Evolutionary conservation across 2,888 invertebrate species (phyloP).

Genomic region (Trilocha varians): DNA sequence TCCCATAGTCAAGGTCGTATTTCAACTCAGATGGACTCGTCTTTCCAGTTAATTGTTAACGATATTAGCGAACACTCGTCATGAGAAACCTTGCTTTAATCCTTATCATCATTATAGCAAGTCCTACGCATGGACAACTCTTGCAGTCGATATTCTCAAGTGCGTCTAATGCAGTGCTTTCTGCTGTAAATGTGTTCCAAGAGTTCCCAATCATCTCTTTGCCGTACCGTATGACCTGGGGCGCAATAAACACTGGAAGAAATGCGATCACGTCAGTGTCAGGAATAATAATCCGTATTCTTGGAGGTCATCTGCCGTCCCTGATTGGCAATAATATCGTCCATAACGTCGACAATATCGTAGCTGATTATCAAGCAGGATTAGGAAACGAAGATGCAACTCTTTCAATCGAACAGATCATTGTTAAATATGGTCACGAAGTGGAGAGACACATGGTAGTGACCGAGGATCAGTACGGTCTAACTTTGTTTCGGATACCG

Average conservation of each 20-base stretch:
- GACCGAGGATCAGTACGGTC: conserved; percentile 42
- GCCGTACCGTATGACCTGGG: not conserved
- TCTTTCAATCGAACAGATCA: conserved; percentile 26
- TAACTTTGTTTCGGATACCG: conserved; percentile 41
- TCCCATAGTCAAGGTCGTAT: not conserved
- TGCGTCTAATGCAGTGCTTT: not conserved
- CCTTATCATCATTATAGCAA: not conserved
- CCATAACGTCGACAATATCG: conserved; percentile 21
- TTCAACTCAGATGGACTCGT: not conserved
- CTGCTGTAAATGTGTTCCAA: not conserved
- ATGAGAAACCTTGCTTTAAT: not conserved
- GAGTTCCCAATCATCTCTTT: not conserved
- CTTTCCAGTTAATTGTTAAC: not conserved
- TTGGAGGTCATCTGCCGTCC: conserved; percentile 19
- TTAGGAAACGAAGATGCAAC: conserved; percentile 33
- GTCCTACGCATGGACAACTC: not conserved
- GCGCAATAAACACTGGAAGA: not conserved
- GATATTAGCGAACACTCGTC: not conserved
- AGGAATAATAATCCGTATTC: conserved; percentile 18
- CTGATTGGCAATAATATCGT: conserved; percentile 23
- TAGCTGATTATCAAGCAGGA: conserved; percentile 24
- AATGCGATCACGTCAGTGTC: conserved; percentile 19
- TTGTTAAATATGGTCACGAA: conserved; percentile 36
- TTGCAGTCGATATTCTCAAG: not conserved
- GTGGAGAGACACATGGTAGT: conserved; percentile 32